Percentiles rank a stretch among this genome's conserved stretches.
These are phyloP conservation scores for Apeltes quadracus DNA, from an alignment of 2,113 vertebrate genomes.

Conservation along the genomic window DNA sequence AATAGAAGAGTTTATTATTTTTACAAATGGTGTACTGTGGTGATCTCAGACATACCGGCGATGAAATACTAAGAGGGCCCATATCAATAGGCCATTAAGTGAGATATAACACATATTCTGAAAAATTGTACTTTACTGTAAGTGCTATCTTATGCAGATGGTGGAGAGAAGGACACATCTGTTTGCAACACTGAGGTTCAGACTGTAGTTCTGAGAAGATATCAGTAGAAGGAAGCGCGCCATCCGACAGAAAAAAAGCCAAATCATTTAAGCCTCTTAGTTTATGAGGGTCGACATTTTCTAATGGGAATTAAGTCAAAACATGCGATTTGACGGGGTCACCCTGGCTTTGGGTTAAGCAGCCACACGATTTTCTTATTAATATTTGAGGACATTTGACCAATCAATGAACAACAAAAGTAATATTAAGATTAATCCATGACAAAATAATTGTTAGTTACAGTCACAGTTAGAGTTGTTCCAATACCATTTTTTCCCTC, in stretches of 20 bases:
- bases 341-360: background rate
- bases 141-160: constrained; percentile 42
- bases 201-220: background rate
- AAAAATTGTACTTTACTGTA: constrained; percentile 43
- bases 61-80: constrained; percentile 65
- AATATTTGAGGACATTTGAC: background rate
- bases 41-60: constrained; percentile 60
- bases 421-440: background rate
- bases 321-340: background rate
- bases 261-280: background rate
- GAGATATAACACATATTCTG: constrained; percentile 61
- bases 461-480: too few species aligned
- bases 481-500: too few species aligned
- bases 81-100: constrained; percentile 72
- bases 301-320: background rate
- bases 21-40: constrained; percentile 74
- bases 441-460: background rate
- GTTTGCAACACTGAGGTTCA: constrained; percentile 14
- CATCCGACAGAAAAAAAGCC: background rate
- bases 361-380: background rate
- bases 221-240: background rate
- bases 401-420: background rate
- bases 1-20: constrained; percentile 80
- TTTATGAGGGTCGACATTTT: background rate
- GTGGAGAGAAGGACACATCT: constrained; percentile 19